Conservation (phyloP, 2,888 invertebrate species). For the Oscheius sp. region DNA sequence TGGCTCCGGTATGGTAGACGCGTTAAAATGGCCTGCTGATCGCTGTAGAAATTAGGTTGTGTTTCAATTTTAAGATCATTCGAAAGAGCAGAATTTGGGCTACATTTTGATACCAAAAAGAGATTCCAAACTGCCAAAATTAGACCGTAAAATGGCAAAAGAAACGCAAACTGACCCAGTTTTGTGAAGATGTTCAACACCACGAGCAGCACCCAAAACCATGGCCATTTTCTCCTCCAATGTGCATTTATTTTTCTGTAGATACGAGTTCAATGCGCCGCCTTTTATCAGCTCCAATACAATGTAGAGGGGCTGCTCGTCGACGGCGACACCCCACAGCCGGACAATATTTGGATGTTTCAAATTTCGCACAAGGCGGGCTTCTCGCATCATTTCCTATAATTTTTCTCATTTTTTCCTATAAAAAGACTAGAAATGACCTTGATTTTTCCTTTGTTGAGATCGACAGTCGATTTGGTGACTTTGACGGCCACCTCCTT, state of each 20-base stretch:
- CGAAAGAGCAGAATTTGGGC: too few species aligned
- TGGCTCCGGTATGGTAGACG: too few species aligned
- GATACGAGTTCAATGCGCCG: constrained; percentile 27
- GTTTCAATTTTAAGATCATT: too few species aligned
- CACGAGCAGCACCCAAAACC: constrained; percentile 24
- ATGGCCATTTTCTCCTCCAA: constrained; percentile 29
- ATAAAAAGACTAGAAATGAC: too few species aligned
- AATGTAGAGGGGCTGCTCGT: constrained; percentile 48
- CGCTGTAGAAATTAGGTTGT: too few species aligned
- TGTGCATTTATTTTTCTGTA: constrained; percentile 15
- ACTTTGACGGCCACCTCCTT: constrained; percentile 45
- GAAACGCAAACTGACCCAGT: background rate
- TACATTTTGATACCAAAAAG: too few species aligned
- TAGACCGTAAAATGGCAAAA: too few species aligned
- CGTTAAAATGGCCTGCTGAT: too few species aligned
- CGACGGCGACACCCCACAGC: constrained; percentile 47
- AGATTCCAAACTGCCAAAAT: too few species aligned
- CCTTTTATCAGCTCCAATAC: constrained; percentile 46
- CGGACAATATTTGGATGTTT: constrained; percentile 46
- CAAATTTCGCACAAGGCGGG: constrained; percentile 45
- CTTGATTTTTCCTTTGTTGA: constrained; percentile 41
- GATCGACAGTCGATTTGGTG: constrained; percentile 20
- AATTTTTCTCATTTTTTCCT: too few species aligned
- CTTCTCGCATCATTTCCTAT: constrained; percentile 46
- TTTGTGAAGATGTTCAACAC: constrained; percentile 26